Base-by-base conservation (phyloP, 2,113 vertebrate genomes). In the Poecile atricapillus region DNA sequence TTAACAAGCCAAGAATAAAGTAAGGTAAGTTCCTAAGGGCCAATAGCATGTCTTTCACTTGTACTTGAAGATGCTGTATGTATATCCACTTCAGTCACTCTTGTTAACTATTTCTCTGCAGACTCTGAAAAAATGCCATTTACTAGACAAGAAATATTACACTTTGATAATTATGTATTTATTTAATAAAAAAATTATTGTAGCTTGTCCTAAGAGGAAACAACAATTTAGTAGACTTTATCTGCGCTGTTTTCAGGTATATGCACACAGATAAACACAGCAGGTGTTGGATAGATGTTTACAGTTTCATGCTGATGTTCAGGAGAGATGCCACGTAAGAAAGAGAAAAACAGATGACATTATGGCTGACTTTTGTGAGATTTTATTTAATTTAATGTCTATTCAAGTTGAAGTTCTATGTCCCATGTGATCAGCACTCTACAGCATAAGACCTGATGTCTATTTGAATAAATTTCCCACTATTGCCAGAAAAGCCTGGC, bases 311-410 rank as follows among this genome's bases (percentile, higher is more conserved):
- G 21, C 7, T 65, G 52, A 85, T 13, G 2, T 76, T 89, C 50
- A 87, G 49, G 37, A 90, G n/a, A 83, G 79, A 71, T 18, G 16
- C 13, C 78, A 90, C 47, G 44, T 33, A 70, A 76, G 15, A 28
- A 74, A 73, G 7, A 16, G 13, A 7, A 52, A 52, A 55, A 43
- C 2, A 0, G 24, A 37, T 1, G 1, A 65, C 22, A 20, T 59
- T 39, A 75, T 11, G 21, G 4, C 18, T 88, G 28, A 92, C 55
- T 77, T 65, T 35, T 31, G 5, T 31, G 25, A 89, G 22, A 90
- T n/a, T 75, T 69, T 52, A 62, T 52, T 91, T 52, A 41, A 76
- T 59, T 68, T 62, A 50, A 62, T 7, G 10, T 41, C 75, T 94
- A 58, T 6, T 83, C 47, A 85, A 52, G 16, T 23, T 53, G 22